Percentiles rank a stretch among this genome's conserved stretches.
Conservation (phyloP, 1,140 invertebrate genomes). For the Heliconius himera region DNA sequence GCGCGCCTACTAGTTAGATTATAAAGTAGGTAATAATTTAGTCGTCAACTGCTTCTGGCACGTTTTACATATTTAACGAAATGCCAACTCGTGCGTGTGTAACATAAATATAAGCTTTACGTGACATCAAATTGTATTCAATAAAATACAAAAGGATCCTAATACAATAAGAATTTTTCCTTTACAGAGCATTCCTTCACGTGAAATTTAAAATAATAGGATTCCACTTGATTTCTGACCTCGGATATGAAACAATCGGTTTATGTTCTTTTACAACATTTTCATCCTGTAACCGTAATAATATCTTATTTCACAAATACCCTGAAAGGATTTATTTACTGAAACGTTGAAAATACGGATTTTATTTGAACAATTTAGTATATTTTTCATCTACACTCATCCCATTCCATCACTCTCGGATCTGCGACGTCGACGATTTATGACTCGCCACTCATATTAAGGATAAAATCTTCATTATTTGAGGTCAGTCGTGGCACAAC, state of each 20-base stretch:
- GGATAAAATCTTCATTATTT: too few species aligned
- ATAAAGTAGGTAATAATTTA: not conserved
- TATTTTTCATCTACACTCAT: not conserved
- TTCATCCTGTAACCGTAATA: conserved; percentile 26
- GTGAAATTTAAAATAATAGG: conserved; percentile 48
- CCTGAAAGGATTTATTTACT: not conserved
- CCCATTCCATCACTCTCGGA: too few species aligned
- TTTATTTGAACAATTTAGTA: not conserved
- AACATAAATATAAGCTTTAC: conserved; percentile 29
- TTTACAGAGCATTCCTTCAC: conserved; percentile 37
- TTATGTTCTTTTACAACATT: conserved; percentile 28
- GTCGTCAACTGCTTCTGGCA: not conserved
- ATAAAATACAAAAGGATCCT: conserved; percentile 35
- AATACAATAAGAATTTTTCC: conserved; percentile 47
- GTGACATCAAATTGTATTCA: conserved; percentile 35
- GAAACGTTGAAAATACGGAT: conserved; percentile 1
- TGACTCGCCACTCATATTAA: too few species aligned
- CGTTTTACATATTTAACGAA: conserved; percentile 40
- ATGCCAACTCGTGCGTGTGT: conserved; percentile 7
- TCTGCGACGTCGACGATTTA: too few species aligned
- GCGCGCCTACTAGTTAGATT: too few species aligned
- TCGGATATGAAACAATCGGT: conserved; percentile 28
- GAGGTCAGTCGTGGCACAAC: too few species aligned
- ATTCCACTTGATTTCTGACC: conserved; percentile 55
- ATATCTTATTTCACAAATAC: conserved; percentile 8